Base-by-base conservation (phyloP, 2,888 invertebrate species). In the Eilema griseolum region DNA sequence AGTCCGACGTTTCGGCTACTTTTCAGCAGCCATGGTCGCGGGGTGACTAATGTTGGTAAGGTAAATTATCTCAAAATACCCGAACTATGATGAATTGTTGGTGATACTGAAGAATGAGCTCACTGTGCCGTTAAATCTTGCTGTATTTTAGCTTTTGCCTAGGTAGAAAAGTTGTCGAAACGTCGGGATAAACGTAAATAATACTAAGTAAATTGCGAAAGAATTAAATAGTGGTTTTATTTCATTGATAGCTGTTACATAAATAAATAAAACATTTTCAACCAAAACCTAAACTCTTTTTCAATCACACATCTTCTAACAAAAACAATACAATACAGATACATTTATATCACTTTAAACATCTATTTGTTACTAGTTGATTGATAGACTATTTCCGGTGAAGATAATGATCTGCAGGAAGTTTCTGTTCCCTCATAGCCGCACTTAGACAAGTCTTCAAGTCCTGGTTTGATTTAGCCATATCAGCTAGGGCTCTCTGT, bases 401-500 rank as follows among this genome's bases (percentile, higher is more conserved):
- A 57, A 96, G 92, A 82, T 93, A 96, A 83, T 96, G 96, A 74
- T 96, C 95, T 37, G 90, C 90, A 0, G 93, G 90, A 65, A 96
- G 85, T 0, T 72, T 80, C 65, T 94, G 93, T 52, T 90, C 80
- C 24, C 89, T 88, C 31, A 93, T 83, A 33, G 95, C 93, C 63
- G 96, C 96, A 65, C 93, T 88, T 23, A 97, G 90, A 83, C 97
- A 97, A 7, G 96, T 93, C 5, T 94, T 86, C 16, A 97, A 90
- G 0, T 96, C 92, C 52, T 90, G 93, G 3, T 96, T 96, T 0
- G 95, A 94, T 67, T 95, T 94, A 0, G 96, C 96, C 0, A 97
- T 94, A 62, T 93, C 91, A 0, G 96, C 96, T 41, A 98, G 88
- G 0, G 97, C 97, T 26, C 93, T 92, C 67, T 97, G 96, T 0